Evolutionary conservation across 2,888 invertebrate species (phyloP).

Genomic region (Embidobia sp.): DNA sequence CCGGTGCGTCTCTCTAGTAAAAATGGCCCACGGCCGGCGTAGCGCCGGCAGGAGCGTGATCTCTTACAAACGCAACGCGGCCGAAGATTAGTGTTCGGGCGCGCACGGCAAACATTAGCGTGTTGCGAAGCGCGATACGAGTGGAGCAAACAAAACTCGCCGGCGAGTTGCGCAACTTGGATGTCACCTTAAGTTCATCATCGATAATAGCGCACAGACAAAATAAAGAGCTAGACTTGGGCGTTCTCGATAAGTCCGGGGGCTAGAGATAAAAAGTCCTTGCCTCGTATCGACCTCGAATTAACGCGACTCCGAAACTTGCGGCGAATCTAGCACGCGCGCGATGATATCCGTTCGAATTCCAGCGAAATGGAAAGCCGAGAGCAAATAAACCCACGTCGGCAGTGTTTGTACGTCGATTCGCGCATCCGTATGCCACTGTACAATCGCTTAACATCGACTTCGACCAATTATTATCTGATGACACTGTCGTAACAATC

Average conservation of each 20-base stretch:
- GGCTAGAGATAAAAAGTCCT: constrained; percentile 72
- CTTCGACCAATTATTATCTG: constrained; percentile 52
- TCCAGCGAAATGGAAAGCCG: constrained; percentile 62
- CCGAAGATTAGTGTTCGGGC: constrained; percentile 58
- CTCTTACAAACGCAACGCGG: constrained; percentile 37
- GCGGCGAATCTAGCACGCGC: constrained; percentile 30
- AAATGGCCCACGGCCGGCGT: constrained; percentile 21
- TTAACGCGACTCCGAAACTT: constrained; percentile 38
- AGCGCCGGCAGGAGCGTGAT: constrained; percentile 21
- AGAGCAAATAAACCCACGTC: constrained; percentile 54
- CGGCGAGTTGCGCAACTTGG: constrained; percentile 75
- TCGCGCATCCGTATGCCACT: constrained; percentile 40
- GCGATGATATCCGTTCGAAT: constrained; percentile 54
- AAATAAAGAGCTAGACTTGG: constrained; percentile 80
- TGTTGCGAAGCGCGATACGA: constrained; percentile 50
- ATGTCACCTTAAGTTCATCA: constrained; percentile 81
- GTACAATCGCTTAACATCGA: constrained; percentile 47
- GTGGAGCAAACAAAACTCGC: constrained; percentile 51
- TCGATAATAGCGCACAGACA: constrained; percentile 78
- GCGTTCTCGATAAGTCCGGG: constrained; percentile 72
- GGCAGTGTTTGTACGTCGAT: constrained; percentile 51
- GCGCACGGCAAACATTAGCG: constrained; percentile 56
- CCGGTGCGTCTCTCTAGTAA: too few species aligned
- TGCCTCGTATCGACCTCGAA: constrained; percentile 42
- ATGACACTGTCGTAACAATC: constrained; percentile 33